Evolutionary conservation across 2,113 vertebrate genomes (phyloP), one percentile per base, ranked within the genome.

Genomic region (Menidia beryllina): DNA sequence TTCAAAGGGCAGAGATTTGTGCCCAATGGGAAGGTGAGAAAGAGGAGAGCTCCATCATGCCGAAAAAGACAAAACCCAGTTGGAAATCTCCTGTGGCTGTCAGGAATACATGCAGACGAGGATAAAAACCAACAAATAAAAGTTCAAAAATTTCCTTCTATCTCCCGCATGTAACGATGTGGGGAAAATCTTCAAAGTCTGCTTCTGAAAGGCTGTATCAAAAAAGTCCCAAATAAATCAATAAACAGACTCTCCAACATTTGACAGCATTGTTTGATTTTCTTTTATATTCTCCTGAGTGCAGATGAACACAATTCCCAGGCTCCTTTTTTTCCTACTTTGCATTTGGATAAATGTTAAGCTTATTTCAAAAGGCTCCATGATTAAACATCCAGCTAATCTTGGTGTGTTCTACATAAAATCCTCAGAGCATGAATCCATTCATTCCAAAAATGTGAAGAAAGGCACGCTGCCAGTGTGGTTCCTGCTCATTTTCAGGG

Each of bases 371-470:
- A 89, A 87, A 86, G 73, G 72, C 56, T 66, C 50, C 38, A 19
- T 85, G 85, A 89, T 92, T 88, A 88, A 85, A 84, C 82, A 64
- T 65, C 58, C 77, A 7, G 61, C 76, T 91, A 88, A 91, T 91
- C 86, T 87, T 52, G 68, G 72, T 30, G 7, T 25, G 19, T 66
- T 83, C 77, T 51, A 77, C 58, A 78, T 84, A 76, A 83, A 77
- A 82, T 80, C 69, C 52, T 21, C 55, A 66, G 72, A 81, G 82
- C 63, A 55, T 61, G 62, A 86, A 84, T 85, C 78, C 68, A 79
- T 69, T 81, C 76, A 76, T 54, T 76, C 73, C 58, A 5, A 76
- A n/a, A 77, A 81, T 64, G 26, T 66, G 49, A 68, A 43, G 6
- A 12, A 49, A 63, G 45, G 41, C 36, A 53, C 24, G 56, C 14